phyloP scores from a whole-genome alignment of 2,888 invertebrate species.

The Teinopalpus imperialis region DNA sequence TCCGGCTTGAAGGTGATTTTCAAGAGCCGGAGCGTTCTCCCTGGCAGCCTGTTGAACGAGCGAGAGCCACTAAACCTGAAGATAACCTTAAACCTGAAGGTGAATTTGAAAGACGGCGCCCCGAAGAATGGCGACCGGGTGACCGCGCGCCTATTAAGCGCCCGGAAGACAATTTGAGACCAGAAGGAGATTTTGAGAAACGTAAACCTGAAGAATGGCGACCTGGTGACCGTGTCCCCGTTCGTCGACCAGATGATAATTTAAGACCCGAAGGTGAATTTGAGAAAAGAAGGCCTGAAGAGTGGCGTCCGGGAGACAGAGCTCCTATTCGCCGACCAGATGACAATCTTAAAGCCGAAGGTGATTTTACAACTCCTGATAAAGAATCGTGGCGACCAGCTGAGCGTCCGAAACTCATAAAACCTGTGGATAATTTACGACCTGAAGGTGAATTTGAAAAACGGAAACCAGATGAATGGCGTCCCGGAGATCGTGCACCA shows the following conservation, averaged over 20 bases:
- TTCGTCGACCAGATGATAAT: constrained; percentile 62
- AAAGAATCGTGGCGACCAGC: constrained; percentile 62
- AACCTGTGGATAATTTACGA: constrained; percentile 67
- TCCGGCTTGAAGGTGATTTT: constrained; percentile 87
- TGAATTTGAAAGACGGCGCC: constrained; percentile 66
- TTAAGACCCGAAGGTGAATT: constrained; percentile 77
- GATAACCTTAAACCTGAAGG: constrained; percentile 70
- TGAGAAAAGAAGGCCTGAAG: constrained; percentile 50
- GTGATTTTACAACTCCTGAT: constrained; percentile 65
- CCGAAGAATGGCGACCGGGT: constrained; percentile 74
- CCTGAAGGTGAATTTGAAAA: constrained; percentile 82
- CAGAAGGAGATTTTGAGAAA: constrained; percentile 81
- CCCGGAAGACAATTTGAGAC: constrained; percentile 81
- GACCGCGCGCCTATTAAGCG: constrained; percentile 77
- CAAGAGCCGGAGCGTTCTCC: constrained; percentile 73
- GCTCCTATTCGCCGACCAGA: constrained; percentile 51
- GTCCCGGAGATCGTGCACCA: constrained; percentile 55
- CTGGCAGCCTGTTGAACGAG: constrained; percentile 82
- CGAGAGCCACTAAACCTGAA: constrained; percentile 74
- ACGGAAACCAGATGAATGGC: constrained; percentile 72
- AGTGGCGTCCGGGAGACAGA: constrained; percentile 58
- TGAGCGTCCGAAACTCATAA: constrained; percentile 51
- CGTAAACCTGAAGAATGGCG: constrained; percentile 55
- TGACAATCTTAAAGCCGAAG: constrained; percentile 81
- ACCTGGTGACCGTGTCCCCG: constrained; percentile 46